A percentile compares a stretch with the other conserved stretches of the same genome.
These are phyloP conservation scores for Prochilodus magdalenae DNA, from an alignment of 2,113 vertebrate species.

Conservation along the genomic window DNA sequence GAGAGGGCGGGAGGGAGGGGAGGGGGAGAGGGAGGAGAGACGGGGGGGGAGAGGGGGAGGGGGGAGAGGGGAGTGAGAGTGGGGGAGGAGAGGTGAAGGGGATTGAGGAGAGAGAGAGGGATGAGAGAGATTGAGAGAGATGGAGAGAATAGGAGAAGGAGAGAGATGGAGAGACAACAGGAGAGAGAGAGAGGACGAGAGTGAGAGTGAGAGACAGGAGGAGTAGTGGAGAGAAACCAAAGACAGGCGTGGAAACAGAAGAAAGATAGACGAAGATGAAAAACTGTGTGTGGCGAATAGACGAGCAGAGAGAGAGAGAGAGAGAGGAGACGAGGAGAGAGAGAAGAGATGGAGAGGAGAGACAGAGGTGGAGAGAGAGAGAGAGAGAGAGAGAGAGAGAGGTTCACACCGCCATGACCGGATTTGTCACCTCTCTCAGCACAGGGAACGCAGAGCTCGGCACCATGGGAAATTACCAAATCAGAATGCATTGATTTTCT, in stretches of 20 bases:
- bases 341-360: slow-evolving; percentile 5
- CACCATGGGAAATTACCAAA: slow-evolving; percentile 95
- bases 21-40: slow-evolving; percentile 14
- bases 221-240: too few species aligned
- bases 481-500: slow-evolving; percentile 92
- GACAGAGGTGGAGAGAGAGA: slow-evolving; percentile 60
- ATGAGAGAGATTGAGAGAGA: too few species aligned
- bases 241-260: too few species aligned
- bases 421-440: slow-evolving; percentile 88
- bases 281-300: slow-evolving; percentile 4
- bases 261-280: slow-evolving; percentile 13
- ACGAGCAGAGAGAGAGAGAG: neutral
- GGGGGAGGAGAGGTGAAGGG: neutral
- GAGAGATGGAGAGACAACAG: slow-evolving; percentile 38
- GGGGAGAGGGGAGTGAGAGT: slow-evolving; percentile 4
- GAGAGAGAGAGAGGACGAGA: slow-evolving; percentile 26
- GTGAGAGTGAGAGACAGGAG: slow-evolving; percentile 22
- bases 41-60: slow-evolving; percentile 26
- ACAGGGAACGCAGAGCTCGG: slow-evolving; percentile 75
- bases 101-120: neutral
- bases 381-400: slow-evolving; percentile 40
- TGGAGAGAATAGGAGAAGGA: too few species aligned
- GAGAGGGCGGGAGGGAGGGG: neutral
- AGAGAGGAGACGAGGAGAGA: slow-evolving; percentile 11
- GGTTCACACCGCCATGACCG: slow-evolving; percentile 81